Evolutionary conservation across 2,113 vertebrate species (phyloP).

Genomic region (Toxotes jaculatrix): DNA sequence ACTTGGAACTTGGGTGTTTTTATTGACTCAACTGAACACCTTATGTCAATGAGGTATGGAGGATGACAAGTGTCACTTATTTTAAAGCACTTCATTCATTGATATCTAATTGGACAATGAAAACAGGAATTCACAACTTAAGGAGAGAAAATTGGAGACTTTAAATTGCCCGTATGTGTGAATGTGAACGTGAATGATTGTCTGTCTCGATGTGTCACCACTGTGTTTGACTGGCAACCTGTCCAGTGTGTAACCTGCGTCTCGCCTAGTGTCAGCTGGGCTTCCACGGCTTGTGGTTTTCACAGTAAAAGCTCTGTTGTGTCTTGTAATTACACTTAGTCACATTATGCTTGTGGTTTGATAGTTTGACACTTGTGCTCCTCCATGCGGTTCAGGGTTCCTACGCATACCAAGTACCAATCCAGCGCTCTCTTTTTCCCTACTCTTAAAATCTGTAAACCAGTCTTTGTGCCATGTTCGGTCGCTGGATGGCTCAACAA

Average conservation of each 20-base stretch:
- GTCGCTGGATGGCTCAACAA: slow-evolving; percentile 24
- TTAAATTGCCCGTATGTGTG: not conserved
- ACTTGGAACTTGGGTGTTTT: not conserved
- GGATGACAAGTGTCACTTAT: not conserved
- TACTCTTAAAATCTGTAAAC: no score
- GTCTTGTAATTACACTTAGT: not conserved
- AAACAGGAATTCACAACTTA: not conserved
- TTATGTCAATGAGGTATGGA: not conserved
- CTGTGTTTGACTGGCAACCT: not conserved
- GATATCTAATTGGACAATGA: not conserved
- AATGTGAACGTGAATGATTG: not conserved
- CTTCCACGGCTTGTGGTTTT: not conserved
- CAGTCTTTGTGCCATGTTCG: not conserved
- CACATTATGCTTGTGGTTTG: not conserved
- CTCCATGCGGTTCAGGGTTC: no score
- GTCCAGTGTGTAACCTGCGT: not conserved
- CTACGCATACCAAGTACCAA: no score
- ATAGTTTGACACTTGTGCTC: not conserved
- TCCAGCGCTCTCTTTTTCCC: not conserved
- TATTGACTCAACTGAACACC: not conserved
- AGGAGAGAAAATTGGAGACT: not conserved
- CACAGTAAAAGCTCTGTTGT: not conserved
- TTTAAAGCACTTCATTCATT: not conserved
- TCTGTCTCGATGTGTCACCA: not conserved
- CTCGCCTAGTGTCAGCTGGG: not conserved